Evolutionary conservation across 2,113 vertebrate species (phyloP).

Genomic region (Gambusia holbrooki): DNA sequence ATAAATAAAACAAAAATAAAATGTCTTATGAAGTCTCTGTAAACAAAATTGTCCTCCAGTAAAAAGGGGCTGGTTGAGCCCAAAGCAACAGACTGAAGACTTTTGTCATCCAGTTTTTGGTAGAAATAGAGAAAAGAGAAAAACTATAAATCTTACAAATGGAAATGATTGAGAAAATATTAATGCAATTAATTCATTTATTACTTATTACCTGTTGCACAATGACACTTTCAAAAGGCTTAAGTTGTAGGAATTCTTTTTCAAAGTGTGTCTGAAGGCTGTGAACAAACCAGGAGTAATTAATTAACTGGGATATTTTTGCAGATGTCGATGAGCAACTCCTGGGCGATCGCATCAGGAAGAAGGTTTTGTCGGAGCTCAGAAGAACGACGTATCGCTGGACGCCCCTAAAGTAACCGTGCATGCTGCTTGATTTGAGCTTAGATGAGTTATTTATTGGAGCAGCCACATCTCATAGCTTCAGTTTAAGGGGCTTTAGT

Average conservation of each 20-base stretch:
- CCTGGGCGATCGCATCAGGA: conserved; percentile 72
- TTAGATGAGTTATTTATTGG: neutral
- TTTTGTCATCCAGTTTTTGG: too few species aligned
- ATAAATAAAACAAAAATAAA: too few species aligned
- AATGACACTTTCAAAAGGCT: too few species aligned
- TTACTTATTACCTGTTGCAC: too few species aligned
- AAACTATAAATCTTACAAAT: too few species aligned
- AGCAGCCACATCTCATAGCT: neutral
- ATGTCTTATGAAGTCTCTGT: too few species aligned
- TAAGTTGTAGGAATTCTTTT: neutral
- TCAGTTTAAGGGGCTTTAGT: rapidly evolving
- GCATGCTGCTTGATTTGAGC: neutral
- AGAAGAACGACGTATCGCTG: conserved; percentile 85
- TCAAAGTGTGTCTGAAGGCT: neutral
- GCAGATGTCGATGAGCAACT: conserved; percentile 61
- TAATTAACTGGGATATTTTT: conserved; percentile 1
- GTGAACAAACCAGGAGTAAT: neutral
- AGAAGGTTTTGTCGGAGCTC: conserved; percentile 79
- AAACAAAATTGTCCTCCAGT: too few species aligned
- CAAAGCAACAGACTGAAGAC: too few species aligned
- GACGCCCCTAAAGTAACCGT: conserved; percentile 82
- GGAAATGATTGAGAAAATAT: too few species aligned
- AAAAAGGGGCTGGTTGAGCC: too few species aligned
- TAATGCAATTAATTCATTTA: too few species aligned
- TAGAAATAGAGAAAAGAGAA: too few species aligned